Evolutionary conservation across 2,113 vertebrate species (phyloP).

Genomic region (Pterophyllum scalare): DNA sequence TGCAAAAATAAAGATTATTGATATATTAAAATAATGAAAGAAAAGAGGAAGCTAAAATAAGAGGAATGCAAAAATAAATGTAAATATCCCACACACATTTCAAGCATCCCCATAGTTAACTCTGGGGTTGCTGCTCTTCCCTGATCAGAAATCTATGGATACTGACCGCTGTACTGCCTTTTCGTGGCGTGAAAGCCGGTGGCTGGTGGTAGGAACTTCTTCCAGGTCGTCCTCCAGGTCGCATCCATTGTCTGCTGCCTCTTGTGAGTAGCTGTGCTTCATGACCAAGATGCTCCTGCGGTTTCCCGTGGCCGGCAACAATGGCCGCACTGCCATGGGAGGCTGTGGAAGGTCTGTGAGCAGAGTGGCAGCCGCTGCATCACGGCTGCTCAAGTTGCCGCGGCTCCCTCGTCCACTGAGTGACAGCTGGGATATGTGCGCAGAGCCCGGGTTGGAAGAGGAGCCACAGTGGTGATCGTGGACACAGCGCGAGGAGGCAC

Average conservation of each 20-base stretch:
- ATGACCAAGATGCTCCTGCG: conserved; percentile 96
- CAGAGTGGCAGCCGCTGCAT: conserved; percentile 82
- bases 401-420: conserved; percentile 92
- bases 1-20: conserved; percentile 53
- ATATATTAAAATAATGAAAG: conserved; percentile 53
- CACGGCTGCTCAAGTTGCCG: conserved; percentile 91
- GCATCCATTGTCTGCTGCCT: conserved; percentile 88
- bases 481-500: conserved; percentile 94
- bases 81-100: conserved; percentile 77
- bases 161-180: conserved; percentile 99
- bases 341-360: conserved; percentile 90
- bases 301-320: conserved; percentile 86
- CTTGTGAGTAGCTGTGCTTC: conserved; percentile 99
- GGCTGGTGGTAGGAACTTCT: conserved; percentile 97
- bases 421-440: conserved; percentile 76
- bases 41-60: conserved; percentile 52
- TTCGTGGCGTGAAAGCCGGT: conserved; percentile 95
- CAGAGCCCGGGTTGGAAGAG: conserved; percentile 68
- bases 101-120: conserved; percentile 46
- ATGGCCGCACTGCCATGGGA: conserved; percentile 84
- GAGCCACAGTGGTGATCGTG: conserved; percentile 99
- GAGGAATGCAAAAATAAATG: conserved; percentile 59
- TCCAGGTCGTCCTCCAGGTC: conserved; percentile 97
- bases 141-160: conserved; percentile 92
- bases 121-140: conserved; percentile 72